phyloP scores from a whole-genome alignment of 2,113 vertebrate genomes.

The Delphinapterus leucas region DNA sequence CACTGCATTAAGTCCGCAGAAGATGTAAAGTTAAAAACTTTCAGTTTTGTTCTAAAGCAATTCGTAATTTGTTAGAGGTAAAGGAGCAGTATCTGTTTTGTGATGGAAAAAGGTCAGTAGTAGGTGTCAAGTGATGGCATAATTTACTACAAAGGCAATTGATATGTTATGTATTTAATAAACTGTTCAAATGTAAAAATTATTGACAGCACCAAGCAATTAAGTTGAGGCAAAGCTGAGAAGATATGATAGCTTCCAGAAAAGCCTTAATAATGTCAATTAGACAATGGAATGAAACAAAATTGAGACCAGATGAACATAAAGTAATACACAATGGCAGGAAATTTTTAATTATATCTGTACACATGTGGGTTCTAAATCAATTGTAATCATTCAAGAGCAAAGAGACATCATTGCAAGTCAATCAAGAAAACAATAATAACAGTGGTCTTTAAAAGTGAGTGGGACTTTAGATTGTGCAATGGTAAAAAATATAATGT shows the following conservation, averaged over 20 bases:
- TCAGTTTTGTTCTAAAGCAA: background rate
- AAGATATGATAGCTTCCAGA: slow-evolving; percentile 49
- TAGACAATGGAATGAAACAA: slow-evolving; percentile 49
- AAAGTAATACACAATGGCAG: slow-evolving; percentile 45
- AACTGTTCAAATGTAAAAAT: slow-evolving; percentile 44
- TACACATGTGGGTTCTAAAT: slow-evolving; percentile 47
- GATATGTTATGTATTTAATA: slow-evolving; percentile 14
- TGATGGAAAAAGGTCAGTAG: background rate
- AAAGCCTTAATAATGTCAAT: slow-evolving; percentile 49
- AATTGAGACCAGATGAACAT: slow-evolving; percentile 46
- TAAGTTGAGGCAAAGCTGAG: slow-evolving; percentile 52
- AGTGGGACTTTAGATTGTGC: slow-evolving; percentile 66
- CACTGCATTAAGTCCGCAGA: background rate
- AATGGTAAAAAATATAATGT: slow-evolving; percentile 67
- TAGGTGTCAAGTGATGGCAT: background rate
- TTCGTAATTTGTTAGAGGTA: slow-evolving; percentile 33
- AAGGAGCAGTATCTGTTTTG: background rate
- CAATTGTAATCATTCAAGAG: slow-evolving; percentile 60
- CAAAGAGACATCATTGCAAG: slow-evolving; percentile 61
- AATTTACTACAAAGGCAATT: slow-evolving; percentile 53
- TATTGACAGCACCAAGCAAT: slow-evolving; percentile 57
- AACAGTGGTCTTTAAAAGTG: slow-evolving; percentile 67
- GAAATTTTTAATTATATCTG: slow-evolving; percentile 66
- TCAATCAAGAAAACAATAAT: slow-evolving; percentile 66
- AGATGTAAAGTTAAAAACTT: background rate